phyloP scores from a whole-genome alignment of 30 jellyfish, hydroid and myxozoan species.

The Aurelia sp. region DNA sequence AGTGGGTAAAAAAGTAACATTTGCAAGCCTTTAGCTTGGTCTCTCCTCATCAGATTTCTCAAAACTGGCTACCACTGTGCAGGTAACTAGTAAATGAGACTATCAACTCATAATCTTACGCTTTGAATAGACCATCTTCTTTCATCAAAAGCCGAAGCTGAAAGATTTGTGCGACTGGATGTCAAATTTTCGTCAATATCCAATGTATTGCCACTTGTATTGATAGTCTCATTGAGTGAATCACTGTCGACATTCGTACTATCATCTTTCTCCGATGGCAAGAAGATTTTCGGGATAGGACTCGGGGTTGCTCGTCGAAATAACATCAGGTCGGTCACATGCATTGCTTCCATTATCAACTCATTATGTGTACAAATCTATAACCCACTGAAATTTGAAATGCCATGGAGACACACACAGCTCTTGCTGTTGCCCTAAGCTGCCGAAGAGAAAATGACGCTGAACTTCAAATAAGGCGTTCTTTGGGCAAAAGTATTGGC shows the following conservation, averaged over 20 bases:
- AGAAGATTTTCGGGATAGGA: slow-evolving; percentile 46
- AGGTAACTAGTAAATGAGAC: too few relatives aligned
- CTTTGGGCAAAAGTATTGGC: too few relatives aligned
- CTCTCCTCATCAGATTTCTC: too few relatives aligned
- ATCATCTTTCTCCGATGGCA: slow-evolving; percentile 23
- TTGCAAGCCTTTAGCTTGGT: too few relatives aligned
- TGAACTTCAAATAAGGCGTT: too few relatives aligned
- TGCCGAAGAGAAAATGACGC: too few relatives aligned
- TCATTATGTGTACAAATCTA: too few relatives aligned
- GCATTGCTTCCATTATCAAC: slow-evolving; percentile 65
- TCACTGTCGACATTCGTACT: slow-evolving; percentile 37
- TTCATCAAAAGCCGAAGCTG: slow-evolving; percentile 34
- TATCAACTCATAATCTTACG: slow-evolving; percentile 3
- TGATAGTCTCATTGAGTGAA: not conserved
- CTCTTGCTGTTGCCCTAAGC: too few relatives aligned
- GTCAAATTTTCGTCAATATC: slow-evolving; percentile 4
- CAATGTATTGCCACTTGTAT: not conserved
- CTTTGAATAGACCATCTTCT: slow-evolving; percentile 29
- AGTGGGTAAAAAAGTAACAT: too few relatives aligned
- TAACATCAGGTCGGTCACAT: slow-evolving; percentile 50
- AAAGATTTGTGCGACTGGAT: not conserved
- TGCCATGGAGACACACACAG: too few relatives aligned
- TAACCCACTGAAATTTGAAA: too few relatives aligned
- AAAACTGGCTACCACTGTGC: too few relatives aligned
- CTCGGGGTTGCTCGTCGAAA: slow-evolving; percentile 58